Base-by-base conservation (phyloP, 2,113 vertebrate species). In the Pogonocichla stellata region DNA sequence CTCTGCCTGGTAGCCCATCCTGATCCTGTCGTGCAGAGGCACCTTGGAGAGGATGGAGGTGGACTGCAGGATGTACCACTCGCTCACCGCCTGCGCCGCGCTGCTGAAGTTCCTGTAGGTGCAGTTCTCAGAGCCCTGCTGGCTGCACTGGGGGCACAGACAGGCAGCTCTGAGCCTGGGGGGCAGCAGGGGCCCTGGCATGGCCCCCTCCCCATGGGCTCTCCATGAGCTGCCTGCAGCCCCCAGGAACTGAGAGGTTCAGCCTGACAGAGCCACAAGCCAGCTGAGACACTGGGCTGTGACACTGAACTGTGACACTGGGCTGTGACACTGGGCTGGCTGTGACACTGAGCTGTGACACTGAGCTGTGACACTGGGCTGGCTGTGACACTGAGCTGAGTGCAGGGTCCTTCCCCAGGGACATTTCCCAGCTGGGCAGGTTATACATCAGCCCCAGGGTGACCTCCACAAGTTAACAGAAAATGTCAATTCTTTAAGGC, bases 51-150 rank as follows among this genome's bases (percentile, higher is more conserved):
- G 96, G 96, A 98, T 97, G 97, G 97, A 98, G 72, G 98, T 98
- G 93, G 97, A 98, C 96, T 98, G 98, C 66, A 98, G 96, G 36
- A 91, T 19, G 86, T 98, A 98, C 98, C 98, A 98, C 94, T 98
- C 98, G 0, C 61, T 97, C 91, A 98, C 96, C 0, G 98, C 98
- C 96, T 98, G 98, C 4, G 98, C 96, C 1, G 97, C 97, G 2
- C 98, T 98, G 85, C 75, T 98, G 97, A 98, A 98, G 95, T 98
- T 98, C 58, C 96, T 61, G 95, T 98, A 98, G 5, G 88, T 94
- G 94, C 98, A 98, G 53, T 87, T 48, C 2, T 93, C 91, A 3
- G 93, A 64, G 73, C 96, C 94, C 2, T 88, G 94, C 1, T 71
- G 74, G 57, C 96, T 96, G 95, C 98, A 98, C 98, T 98, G 97